Evolutionary conservation across 2,113 vertebrate species (phyloP).

Genomic region (Camelus bactrianus): DNA sequence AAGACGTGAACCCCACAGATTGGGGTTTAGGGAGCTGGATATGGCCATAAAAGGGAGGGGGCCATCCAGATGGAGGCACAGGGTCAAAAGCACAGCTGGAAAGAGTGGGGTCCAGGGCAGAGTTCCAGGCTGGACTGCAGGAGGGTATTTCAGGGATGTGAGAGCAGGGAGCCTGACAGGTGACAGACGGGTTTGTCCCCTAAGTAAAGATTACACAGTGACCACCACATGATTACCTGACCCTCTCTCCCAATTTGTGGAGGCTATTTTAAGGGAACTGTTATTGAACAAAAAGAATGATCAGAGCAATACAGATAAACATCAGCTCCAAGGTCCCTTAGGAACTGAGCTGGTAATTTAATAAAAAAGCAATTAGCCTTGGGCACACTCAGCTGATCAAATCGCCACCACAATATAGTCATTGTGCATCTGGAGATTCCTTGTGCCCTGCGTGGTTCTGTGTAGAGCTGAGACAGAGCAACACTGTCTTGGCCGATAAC

Average conservation of each 20-base stretch:
- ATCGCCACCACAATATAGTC: not conserved
- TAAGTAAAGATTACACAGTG: not conserved
- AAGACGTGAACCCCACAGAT: not conserved
- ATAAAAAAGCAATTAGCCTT: not conserved
- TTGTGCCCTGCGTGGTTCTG: not conserved
- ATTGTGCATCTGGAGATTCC: not conserved
- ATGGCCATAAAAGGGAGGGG: not conserved
- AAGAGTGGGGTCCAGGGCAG: not conserved
- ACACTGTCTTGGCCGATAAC: not conserved
- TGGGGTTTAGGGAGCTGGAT: not conserved
- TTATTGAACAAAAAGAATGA: not conserved
- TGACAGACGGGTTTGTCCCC: not conserved
- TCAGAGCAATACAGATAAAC: not conserved
- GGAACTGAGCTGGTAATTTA: not conserved
- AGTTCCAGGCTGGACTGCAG: not conserved
- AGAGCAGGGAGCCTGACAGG: not conserved
- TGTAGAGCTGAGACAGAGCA: not conserved
- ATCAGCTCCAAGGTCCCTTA: not conserved
- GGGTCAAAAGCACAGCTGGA: not conserved
- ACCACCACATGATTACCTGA: rapidly evolving
- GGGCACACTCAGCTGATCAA: not conserved
- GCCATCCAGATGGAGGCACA: not conserved
- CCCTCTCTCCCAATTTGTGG: not conserved
- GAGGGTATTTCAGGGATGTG: not conserved
- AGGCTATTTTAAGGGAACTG: not conserved